phyloP scores from a whole-genome alignment of 2,888 invertebrate species.

The Acleris holmiana region DNA sequence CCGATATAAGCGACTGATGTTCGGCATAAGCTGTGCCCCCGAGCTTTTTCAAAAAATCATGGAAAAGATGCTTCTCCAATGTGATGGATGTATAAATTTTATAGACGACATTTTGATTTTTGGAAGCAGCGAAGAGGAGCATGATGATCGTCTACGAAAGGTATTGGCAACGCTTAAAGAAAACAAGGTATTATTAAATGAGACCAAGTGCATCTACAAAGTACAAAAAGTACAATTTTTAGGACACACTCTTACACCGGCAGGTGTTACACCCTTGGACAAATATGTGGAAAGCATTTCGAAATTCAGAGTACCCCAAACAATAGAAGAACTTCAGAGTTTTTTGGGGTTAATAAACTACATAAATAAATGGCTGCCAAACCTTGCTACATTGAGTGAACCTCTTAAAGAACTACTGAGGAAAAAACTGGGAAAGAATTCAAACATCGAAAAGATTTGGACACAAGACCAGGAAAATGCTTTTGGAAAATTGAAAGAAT shows the following conservation, averaged over 20 bases:
- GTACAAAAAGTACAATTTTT: slow-evolving; percentile 7
- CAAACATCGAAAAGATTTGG: not conserved
- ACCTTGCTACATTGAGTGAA: slow-evolving; percentile 22
- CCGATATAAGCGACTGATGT: slow-evolving; percentile 50
- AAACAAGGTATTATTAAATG: slow-evolving; percentile 13
- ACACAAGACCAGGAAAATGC: not conserved
- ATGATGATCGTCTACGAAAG: slow-evolving; percentile 1
- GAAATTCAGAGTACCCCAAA: slow-evolving; percentile 11
- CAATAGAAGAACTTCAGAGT: slow-evolving; percentile 24
- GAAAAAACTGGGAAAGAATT: not conserved
- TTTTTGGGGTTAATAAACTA: slow-evolving; percentile 25
- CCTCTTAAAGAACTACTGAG: slow-evolving; percentile 14
- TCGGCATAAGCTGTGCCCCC: slow-evolving; percentile 43
- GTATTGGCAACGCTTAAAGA: slow-evolving; percentile 3
- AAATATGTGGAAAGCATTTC: slow-evolving; percentile 16
- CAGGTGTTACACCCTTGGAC: not conserved
- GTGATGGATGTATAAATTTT: slow-evolving; percentile 18
- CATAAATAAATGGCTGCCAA: slow-evolving; percentile 28
- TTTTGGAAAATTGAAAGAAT: not conserved
- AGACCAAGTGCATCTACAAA: slow-evolving; percentile 13
- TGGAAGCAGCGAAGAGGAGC: slow-evolving; percentile 11
- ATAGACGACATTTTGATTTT: slow-evolving; percentile 38
- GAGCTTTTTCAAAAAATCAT: slow-evolving; percentile 30
- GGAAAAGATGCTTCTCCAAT: slow-evolving; percentile 41
- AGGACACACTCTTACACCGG: slow-evolving; percentile 10